Conservation (phyloP, 2,113 vertebrate species). For the Loxodonta africana region DNA sequence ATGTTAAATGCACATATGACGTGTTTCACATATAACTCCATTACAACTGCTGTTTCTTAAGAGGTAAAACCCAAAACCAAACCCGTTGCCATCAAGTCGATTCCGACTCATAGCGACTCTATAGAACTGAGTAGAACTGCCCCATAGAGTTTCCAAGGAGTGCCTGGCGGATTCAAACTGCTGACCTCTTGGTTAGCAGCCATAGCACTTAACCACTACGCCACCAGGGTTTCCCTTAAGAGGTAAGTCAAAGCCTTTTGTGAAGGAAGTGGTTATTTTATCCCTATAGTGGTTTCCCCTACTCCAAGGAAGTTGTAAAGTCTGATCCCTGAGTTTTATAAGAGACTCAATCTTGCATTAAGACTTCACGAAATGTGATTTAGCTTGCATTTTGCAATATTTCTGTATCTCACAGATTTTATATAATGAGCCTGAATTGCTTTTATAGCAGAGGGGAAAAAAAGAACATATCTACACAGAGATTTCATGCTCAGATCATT, state of each 20-base stretch:
- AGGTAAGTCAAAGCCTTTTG: background rate
- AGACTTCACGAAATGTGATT: slow-evolving; percentile 68
- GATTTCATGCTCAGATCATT: slow-evolving; percentile 38
- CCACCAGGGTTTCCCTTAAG: background rate
- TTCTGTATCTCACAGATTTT: slow-evolving; percentile 62
- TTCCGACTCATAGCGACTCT: too few relatives aligned
- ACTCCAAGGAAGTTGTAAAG: slow-evolving; percentile 51
- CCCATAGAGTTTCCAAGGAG: too few relatives aligned
- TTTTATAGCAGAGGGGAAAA: slow-evolving; percentile 37
- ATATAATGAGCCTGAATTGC: slow-evolving; percentile 49
- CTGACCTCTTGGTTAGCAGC: too few relatives aligned
- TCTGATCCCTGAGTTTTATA: slow-evolving; percentile 57
- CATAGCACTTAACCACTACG: too few relatives aligned
- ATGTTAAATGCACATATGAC: background rate
- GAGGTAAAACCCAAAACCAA: background rate
- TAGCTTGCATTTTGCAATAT: slow-evolving; percentile 62
- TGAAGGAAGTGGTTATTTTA: slow-evolving; percentile 31
- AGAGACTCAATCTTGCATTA: slow-evolving; percentile 65
- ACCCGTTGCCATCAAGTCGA: too few relatives aligned
- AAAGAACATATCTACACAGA: background rate
- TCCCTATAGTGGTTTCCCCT: background rate
- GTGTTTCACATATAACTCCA: background rate
- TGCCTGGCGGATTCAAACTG: too few relatives aligned
- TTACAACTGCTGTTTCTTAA: background rate
- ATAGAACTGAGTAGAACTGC: too few relatives aligned